Evolutionary conservation across 2,888 invertebrate species (phyloP), one percentile per base, ranked within the genome.

Genomic region (Chaitophorus viminalis): DNA sequence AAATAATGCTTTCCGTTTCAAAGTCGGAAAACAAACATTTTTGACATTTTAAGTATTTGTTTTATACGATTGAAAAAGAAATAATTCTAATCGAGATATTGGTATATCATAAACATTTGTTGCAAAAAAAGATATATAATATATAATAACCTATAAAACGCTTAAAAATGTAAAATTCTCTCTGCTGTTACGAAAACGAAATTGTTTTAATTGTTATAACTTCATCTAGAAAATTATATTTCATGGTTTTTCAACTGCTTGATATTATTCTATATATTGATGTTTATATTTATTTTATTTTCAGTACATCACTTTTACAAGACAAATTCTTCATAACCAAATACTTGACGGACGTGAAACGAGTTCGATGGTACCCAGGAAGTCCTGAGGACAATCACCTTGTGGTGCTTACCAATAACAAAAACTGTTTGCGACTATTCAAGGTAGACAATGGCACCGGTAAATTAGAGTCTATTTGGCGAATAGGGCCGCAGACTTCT

Each of bases 361-460:
- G 95, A 90, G 94, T 95, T 11, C 94, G 94, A 89, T 98, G 98
- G 96, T 98, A 98, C 92, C 97, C 98, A 0, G 95, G 94, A 74
- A 96, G 97, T 60, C 92, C 93, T 21, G 93, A 93, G 0, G 94
- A 96, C 90, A 94, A 95, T 0, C 96, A 96, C 91, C 91, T 98
- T 2, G 92, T 96, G 29, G 94, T 97, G 0, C 93, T 98, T 39
- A 95, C 96, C 5, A 96, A 97, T 0, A 96, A 98, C 91, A 87
- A 87, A 60, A 98, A 98, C 91, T 94, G 94, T 60, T 94, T 98
- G 91, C 95, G 97, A 95, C 96, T 93, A 0, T 93, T 93, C 91
- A 92, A 93, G 90, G 92, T 92, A 39, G 72, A 89, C 17, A 75
- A 89, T 25, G 89, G 89, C 17, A 85, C 77, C 25, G 81, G 77